These are phyloP conservation scores for Drosophila murphyi DNA, from an alignment of 1,140 invertebrate species.

Conservation along the genomic window DNA sequence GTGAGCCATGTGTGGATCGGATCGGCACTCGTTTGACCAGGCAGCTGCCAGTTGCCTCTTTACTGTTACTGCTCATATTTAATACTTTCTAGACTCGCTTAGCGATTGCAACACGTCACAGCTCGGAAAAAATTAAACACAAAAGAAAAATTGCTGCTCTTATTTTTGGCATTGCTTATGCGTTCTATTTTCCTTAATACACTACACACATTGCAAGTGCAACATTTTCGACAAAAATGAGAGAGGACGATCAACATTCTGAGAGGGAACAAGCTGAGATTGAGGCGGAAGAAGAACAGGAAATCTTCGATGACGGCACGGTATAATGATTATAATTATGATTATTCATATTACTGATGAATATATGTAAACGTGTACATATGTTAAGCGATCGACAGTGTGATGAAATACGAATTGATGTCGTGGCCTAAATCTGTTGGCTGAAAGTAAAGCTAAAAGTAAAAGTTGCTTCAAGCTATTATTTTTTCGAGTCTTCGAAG, in stretches of 20 bases:
- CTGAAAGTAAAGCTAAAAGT: constrained; percentile 18
- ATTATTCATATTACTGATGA: neutral
- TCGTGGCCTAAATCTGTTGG: constrained; percentile 66
- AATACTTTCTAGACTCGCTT: constrained; percentile 78
- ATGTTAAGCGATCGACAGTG: constrained; percentile 29
- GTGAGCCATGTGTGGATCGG: constrained; percentile 44
- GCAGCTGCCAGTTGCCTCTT: constrained; percentile 26
- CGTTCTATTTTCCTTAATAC: constrained; percentile 2
- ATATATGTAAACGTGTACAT: neutral
- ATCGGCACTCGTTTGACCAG: constrained; percentile 74
- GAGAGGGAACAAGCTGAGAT: constrained; percentile 24
- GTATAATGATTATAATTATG: constrained; percentile 41
- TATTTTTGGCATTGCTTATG: neutral
- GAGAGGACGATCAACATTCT: constrained; percentile 43
- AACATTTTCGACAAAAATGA: constrained; percentile 47
- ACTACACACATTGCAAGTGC: neutral
- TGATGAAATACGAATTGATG: constrained; percentile 65
- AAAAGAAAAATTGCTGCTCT: constrained; percentile 8
- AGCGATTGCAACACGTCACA: constrained; percentile 75
- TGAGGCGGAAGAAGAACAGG: constrained; percentile 64
- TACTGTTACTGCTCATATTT: constrained; percentile 54
- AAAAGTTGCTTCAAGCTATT: neutral
- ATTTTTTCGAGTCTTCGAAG: neutral
- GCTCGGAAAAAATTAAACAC: constrained; percentile 35
- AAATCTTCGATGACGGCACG: constrained; percentile 70